Evolutionary conservation across 2,797 vertebrate species (phyloP), one percentile per base, ranked within the genome.

Genomic region (Menidia menidia): DNA sequence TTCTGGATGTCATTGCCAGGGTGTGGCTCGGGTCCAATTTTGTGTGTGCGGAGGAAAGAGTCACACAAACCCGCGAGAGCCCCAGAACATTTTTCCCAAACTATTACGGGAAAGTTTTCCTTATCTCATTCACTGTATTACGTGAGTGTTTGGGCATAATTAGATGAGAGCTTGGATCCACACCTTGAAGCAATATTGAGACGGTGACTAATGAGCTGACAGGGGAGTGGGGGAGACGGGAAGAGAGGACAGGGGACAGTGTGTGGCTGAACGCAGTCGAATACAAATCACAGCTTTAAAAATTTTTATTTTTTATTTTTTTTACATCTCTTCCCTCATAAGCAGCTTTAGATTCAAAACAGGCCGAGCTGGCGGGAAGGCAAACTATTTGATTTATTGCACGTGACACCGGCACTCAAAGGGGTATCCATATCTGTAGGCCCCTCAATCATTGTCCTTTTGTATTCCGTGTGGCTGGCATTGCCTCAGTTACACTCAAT

Each of bases 171-270:
- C 74, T 73, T 80, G 80, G 78, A 81, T 87, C 75, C 59, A 78
- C 60, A 83, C 83, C 75, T 87, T 81, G 68, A 68, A 82, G 83
- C 84, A 64, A 69, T 77, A 82, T 81, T 4, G 35, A 79, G 85
- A 84, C 35, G 71, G 70, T 58, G 44, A 67, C 88, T 91, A 91
- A 92, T 91, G 89, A 92, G 89, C 83, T 88, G 88, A 88, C 87
- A 84, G 77, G 86, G 77, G 75, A 87, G 73, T 30, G 51, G 60
- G 60, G 44, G 6, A 39, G 58, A 50, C 15, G 59, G 61, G 48
- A 68, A 33, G 48, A 48, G 73, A 45, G 56, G 52, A 42, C 71
- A 64, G 61, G 62, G 64, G 67, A 71, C 74, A 56, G 66, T 4
- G 54, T 58, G 53, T 33, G 73, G 70, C 65, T 83, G 31, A 0